Evolutionary conservation across 2,113 vertebrate species (phyloP).

Genomic region (Raja brachyura): DNA sequence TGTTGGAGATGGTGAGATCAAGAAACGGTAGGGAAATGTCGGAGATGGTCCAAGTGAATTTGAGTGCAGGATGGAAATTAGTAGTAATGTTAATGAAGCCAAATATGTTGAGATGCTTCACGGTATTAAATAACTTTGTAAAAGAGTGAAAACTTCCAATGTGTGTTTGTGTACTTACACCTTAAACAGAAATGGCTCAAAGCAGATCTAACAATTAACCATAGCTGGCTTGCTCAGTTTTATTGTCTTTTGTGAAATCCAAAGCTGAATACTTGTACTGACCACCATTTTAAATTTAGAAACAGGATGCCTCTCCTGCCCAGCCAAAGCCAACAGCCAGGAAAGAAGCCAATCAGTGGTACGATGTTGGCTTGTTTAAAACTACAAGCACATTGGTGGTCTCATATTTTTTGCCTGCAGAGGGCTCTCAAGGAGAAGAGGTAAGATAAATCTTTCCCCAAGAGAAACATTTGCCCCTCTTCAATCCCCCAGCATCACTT

Average conservation of each 20-base stretch:
- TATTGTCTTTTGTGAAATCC: not conserved
- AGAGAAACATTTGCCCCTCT: no score
- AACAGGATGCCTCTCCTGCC: not conserved
- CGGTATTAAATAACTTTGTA: not conserved
- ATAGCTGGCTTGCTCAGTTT: not conserved
- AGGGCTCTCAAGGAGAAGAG: slow-evolving; percentile 52
- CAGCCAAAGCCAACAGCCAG: slow-evolving; percentile 46
- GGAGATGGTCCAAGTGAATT: no score
- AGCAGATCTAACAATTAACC: not conserved
- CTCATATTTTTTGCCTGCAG: slow-evolving; percentile 77
- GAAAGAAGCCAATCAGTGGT: slow-evolving; percentile 67
- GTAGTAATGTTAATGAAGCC: no score
- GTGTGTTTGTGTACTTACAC: not conserved
- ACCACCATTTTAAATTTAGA: not conserved
- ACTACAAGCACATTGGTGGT: slow-evolving; percentile 75
- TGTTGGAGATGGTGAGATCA: no score
- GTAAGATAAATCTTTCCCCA: not conserved
- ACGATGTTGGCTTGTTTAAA: slow-evolving; percentile 89
- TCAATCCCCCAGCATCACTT: no score
- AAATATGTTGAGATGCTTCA: not conserved
- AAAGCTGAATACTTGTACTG: not conserved
- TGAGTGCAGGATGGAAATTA: no score
- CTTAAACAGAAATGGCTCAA: not conserved
- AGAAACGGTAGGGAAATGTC: no score
- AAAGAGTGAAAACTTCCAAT: not conserved